Percentiles rank a stretch among this genome's conserved stretches.
These are phyloP conservation scores for Achroia grisella DNA, from an alignment of 1,140 invertebrate species.

Conservation along the genomic window DNA sequence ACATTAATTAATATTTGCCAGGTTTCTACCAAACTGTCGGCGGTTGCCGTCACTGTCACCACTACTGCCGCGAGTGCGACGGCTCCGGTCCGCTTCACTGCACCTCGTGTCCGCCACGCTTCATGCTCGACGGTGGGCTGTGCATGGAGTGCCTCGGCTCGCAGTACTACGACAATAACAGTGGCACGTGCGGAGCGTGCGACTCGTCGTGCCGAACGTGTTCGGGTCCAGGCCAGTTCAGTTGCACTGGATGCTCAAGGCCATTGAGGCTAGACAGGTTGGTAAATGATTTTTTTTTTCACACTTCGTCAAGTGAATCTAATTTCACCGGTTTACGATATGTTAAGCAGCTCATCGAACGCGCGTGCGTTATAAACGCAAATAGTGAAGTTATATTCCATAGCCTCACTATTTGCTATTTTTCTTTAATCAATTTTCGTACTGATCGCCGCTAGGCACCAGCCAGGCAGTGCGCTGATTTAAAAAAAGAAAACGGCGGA, in stretches of 20 bases:
- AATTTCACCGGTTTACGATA: no score
- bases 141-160: constrained; percentile 83
- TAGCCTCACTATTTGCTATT: no score
- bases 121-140: constrained; percentile 82
- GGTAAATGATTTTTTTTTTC: constrained; percentile 8
- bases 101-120: constrained; percentile 81
- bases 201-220: constrained; percentile 81
- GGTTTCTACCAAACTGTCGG: constrained; percentile 85
- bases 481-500: no score
- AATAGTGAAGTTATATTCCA: no score
- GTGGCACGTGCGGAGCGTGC: constrained; percentile 79
- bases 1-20: constrained; percentile 6
- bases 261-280: constrained; percentile 78
- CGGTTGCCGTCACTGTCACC: constrained; percentile 89
- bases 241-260: constrained; percentile 78
- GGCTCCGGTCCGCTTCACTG: constrained; percentile 83
- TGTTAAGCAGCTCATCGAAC: no score
- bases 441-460: no score
- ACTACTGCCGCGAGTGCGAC: constrained; percentile 86
- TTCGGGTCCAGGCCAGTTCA: constrained; percentile 80
- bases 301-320: no score
- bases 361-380: no score
- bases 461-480: no score
- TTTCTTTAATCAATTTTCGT: no score
- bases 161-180: constrained; percentile 82